Conservation (phyloP, 2,888 invertebrate species). For the Rhingia campestris region DNA sequence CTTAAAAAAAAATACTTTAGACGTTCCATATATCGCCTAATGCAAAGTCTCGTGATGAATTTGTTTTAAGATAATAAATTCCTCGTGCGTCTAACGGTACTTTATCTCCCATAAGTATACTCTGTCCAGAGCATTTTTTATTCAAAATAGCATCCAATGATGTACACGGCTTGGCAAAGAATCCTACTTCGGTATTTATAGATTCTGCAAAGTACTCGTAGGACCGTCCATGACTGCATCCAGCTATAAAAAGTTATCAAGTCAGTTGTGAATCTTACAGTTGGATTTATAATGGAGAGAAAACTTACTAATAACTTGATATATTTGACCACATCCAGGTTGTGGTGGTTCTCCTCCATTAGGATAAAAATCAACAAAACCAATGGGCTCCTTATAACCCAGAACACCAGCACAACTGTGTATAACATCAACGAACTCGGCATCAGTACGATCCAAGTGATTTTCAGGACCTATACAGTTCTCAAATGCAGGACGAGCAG, state of each 20-base stretch:
- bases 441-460: slow-evolving; percentile 86
- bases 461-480: slow-evolving; percentile 82
- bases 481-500: slow-evolving; percentile 84
- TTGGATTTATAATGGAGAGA: neutral
- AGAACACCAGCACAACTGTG: slow-evolving; percentile 88
- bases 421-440: slow-evolving; percentile 89
- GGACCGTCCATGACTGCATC: slow-evolving; percentile 88
- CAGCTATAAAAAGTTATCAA: slow-evolving; percentile 81
- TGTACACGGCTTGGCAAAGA: slow-evolving; percentile 85
- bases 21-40: slow-evolving; percentile 78
- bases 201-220: slow-evolving; percentile 87
- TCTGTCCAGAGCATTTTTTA: slow-evolving; percentile 79
- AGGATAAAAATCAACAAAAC: slow-evolving; percentile 90
- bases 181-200: slow-evolving; percentile 84
- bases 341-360: slow-evolving; percentile 87
- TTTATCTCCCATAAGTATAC: slow-evolving; percentile 85
- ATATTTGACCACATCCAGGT: slow-evolving; percentile 86
- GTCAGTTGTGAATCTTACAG: neutral
- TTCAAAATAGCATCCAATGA: slow-evolving; percentile 82
- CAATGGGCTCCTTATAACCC: slow-evolving; percentile 85
- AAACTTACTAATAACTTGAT: slow-evolving; percentile 81
- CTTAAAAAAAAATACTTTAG: neutral
- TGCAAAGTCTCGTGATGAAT: slow-evolving; percentile 84
- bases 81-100: slow-evolving; percentile 83
- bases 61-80: slow-evolving; percentile 86